These are phyloP conservation scores for Gobio occitaniae DNA, from an alignment of 2,797 vertebrate genomes.

Conservation along the genomic window DNA sequence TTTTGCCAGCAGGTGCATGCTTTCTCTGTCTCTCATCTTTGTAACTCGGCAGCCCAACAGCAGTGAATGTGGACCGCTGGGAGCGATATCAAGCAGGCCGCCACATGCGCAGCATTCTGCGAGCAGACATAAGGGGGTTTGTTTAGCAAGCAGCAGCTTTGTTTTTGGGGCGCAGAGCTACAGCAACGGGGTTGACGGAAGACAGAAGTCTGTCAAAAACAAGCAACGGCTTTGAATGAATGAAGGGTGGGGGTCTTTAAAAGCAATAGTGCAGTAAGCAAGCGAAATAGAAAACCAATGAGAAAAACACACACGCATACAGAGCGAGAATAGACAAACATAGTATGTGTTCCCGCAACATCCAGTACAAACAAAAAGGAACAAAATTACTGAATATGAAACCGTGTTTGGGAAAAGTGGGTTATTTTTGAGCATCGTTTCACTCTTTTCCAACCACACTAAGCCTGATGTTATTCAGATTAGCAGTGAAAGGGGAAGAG, in stretches of 20 bases:
- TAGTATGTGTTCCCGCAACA: constrained; percentile 36
- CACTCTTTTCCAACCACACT: constrained; percentile 43
- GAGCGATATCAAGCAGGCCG: constrained; percentile 46
- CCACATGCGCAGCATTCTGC: constrained; percentile 24
- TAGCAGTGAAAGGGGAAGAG: constrained; percentile 47
- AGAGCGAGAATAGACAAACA: constrained; percentile 43
- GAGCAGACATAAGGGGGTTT: constrained; percentile 34
- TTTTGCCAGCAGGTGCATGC: constrained; percentile 51
- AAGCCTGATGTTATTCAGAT: constrained; percentile 57
- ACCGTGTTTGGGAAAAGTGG: constrained; percentile 51
- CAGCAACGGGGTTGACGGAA: constrained; percentile 58
- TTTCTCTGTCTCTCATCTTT: constrained; percentile 24
- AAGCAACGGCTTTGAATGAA: constrained; percentile 64
- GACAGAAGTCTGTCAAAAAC: constrained; percentile 63
- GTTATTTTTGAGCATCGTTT: constrained; percentile 57
- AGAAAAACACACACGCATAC: constrained; percentile 27
- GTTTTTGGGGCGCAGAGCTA: constrained; percentile 50
- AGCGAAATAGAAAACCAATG: constrained; percentile 54
- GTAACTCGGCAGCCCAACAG: constrained; percentile 45
- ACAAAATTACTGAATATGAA: constrained; percentile 54
- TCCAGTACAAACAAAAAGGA: constrained; percentile 53
- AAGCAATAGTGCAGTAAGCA: constrained; percentile 57
- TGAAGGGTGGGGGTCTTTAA: constrained; percentile 53
- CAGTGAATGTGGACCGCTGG: constrained; percentile 45
- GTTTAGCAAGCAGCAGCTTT: constrained; percentile 53